Evolutionary conservation across 2,113 vertebrate species (phyloP).

Genomic region (Pelodiscus sinensis): DNA sequence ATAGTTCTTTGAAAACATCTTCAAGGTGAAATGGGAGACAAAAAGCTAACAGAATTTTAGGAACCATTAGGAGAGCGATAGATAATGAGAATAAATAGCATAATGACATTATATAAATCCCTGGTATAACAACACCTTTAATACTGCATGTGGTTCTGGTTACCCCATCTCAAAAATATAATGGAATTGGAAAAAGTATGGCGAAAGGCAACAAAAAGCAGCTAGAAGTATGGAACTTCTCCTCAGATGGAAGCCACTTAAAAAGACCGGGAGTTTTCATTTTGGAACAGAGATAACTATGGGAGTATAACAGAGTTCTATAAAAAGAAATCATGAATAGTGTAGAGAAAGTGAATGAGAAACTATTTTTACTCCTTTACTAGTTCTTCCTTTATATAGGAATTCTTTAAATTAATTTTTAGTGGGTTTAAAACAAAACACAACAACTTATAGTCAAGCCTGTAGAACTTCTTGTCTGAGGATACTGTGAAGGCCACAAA

Average conservation of each 20-base stretch:
- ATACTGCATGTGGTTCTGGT: neutral
- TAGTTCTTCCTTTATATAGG: too few relatives aligned
- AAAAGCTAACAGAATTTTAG: neutral
- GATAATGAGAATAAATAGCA: neutral
- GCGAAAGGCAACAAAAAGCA: neutral
- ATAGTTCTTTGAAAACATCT: neutral
- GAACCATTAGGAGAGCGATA: neutral
- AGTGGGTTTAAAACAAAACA: neutral
- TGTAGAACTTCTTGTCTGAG: neutral
- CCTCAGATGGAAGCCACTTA: neutral
- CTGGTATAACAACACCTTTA: neutral
- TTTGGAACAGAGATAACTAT: neutral
- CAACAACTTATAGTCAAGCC: neutral
- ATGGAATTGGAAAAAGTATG: neutral
- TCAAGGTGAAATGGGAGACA: neutral
- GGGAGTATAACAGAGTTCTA: neutral
- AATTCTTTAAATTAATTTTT: neutral
- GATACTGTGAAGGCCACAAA: neutral
- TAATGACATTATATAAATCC: neutral
- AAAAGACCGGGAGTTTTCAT: neutral
- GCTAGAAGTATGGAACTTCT: neutral
- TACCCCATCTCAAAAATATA: neutral
- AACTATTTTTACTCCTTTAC: neutral
- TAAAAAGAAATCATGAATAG: too few relatives aligned
- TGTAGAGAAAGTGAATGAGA: neutral